Evolutionary conservation across 2,888 invertebrate genomes (phyloP), one percentile per base, ranked within the genome.

Genomic region (Drosophila kambysellisi): DNA sequence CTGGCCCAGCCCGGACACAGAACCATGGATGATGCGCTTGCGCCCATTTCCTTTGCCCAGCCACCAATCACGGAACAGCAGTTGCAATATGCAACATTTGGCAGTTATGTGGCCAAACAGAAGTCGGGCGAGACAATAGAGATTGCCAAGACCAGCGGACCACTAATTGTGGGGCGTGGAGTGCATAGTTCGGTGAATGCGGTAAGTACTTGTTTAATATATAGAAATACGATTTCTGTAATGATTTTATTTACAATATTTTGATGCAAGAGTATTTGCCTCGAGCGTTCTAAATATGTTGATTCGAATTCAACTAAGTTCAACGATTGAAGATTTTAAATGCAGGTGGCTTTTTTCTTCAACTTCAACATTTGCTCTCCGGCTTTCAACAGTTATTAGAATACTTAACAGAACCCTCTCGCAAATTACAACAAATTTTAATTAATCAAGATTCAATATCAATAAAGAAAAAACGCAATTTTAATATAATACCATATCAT

Each of bases 81-180:
- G 12, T 17, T 80, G 9, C 93, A 93, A 33, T 89, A 92, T 25
- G 94, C 94, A 4, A 94, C 94, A 1, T 94, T 95, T 78, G 93
- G 94, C 46, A 92, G 93, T 20, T 92, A 94, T 71, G 85, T 94
- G 50, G 92, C 93, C 7, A 92, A 93, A 50, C 61, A 68, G 3
- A 71, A 57, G 8, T 29, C 64, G 3, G 35, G 41, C 2, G 81
- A 84, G 43, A 56, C 15, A 12, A 35, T n/a, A n/a, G 73, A 71
- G n/a, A 43, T 62, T 33, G 17, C 59, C 7, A 52, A 80, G 48
- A 54, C 39, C 29, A 78, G 86, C 30, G 91, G 92, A n/a, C 91
- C 92, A 0, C 72, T 92, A 30, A 91, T 94, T 56, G 82, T 94
- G 29, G 94, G 94, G 4, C 87, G 91, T 39, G 88, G 91, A 2